Base-by-base conservation (phyloP, 37 sponge, comb jelly and placozoan species). In the Cladorhizidae sp. region DNA sequence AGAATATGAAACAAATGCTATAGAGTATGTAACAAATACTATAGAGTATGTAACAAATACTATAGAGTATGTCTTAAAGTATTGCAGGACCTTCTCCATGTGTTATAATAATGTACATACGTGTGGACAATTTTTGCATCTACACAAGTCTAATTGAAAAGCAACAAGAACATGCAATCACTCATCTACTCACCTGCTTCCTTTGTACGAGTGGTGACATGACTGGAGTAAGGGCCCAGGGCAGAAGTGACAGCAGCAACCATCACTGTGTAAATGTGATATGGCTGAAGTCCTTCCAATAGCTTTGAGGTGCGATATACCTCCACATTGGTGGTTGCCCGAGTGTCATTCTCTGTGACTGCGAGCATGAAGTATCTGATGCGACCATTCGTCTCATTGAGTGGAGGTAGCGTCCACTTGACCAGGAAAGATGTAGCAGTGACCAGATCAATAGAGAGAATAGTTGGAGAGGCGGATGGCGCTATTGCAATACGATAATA, bases 131-230 rank as follows among this genome's bases (percentile, higher is more conserved):
- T n/a, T n/a, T n/a, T n/a, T n/a, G n/a, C n/a, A n/a, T n/a, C n/a
- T n/a, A n/a, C n/a, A n/a, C n/a, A n/a, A n/a, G n/a, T n/a, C n/a
- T n/a, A n/a, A n/a, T n/a, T n/a, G n/a, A n/a, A n/a, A n/a, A n/a
- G n/a, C n/a, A n/a, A n/a, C n/a, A n/a, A n/a, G n/a, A n/a, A n/a
- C n/a, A n/a, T n/a, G n/a, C n/a, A n/a, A n/a, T n/a, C n/a, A n/a
- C n/a, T n/a, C n/a, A n/a, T n/a, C n/a, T n/a, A n/a, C 57, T 80
- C 32, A 80, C 81, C 57, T 35, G 50, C 79, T 71, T 71, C 42
- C 39, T 36, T 22, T 23, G 43, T 71, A n/a, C 6, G 21, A 18
- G 12, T 36, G n/a, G 35, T 12, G 11, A 40, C 20, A 15, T n/a
- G 22, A 40, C 12, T 49, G 41, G 72, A 22, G 50, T 22, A 42